These are phyloP conservation scores for Malachius bipustulatus DNA, from an alignment of 2,888 invertebrate genomes.

Conservation along the genomic window DNA sequence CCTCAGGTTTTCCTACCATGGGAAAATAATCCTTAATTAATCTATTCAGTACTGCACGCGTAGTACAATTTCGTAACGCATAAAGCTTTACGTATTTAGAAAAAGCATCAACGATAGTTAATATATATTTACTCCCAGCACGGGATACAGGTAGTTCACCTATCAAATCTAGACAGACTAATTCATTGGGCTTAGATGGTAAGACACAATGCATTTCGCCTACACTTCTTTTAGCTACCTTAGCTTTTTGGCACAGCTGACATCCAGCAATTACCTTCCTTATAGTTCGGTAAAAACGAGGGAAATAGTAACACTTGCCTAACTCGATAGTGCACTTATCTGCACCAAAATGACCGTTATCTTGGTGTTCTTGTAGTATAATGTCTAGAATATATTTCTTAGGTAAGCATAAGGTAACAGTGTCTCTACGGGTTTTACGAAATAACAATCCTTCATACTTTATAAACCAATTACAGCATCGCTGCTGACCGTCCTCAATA, in stretches of 20 bases:
- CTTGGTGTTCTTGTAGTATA: conserved; percentile 7
- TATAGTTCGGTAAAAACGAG: conserved; percentile 6
- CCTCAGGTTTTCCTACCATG: background rate
- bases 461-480: too few relatives aligned
- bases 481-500: background rate
- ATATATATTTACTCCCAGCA: background rate
- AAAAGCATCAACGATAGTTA: conserved; percentile 5
- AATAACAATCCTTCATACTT: too few relatives aligned
- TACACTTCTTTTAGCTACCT: background rate
- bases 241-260: conserved; percentile 10
- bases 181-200: conserved; percentile 5
- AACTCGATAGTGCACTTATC: too few relatives aligned
- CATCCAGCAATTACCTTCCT: conserved; percentile 6
- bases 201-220: conserved; percentile 6
- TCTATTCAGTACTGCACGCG: conserved; percentile 6
- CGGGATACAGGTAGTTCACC: conserved; percentile 1
- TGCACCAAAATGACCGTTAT: conserved; percentile 13
- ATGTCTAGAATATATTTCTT: conserved; percentile 1
- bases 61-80: conserved; percentile 6
- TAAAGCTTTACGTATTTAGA: background rate
- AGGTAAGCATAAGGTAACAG: conserved; percentile 7
- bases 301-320: too few relatives aligned
- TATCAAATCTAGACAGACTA: conserved; percentile 11
- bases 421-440: too few relatives aligned
- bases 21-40: conserved; percentile 6